Evolutionary conservation across 2,113 vertebrate genomes (phyloP).

Genomic region (Lethenteron camtschaticum): DNA sequence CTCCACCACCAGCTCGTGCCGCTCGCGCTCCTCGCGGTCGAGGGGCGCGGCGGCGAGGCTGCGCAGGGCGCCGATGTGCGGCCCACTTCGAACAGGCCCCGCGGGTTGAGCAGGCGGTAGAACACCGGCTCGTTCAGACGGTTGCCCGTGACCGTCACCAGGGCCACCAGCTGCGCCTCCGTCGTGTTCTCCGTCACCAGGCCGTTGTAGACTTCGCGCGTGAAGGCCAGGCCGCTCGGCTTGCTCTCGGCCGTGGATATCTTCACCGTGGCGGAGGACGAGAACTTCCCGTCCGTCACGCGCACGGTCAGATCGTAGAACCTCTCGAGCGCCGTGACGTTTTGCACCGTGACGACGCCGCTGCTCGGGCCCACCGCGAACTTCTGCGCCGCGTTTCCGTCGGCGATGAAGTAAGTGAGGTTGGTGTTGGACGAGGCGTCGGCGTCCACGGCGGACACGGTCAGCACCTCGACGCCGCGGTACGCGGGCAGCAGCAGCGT

Average conservation of each 20-base stretch:
- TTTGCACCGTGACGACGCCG: constrained; percentile 56
- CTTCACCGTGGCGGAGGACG: constrained; percentile 49
- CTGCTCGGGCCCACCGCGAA: constrained; percentile 48
- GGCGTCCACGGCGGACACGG: constrained; percentile 57
- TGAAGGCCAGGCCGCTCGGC: constrained; percentile 73
- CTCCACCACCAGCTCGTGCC: constrained; percentile 79
- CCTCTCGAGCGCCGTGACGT: constrained; percentile 62
- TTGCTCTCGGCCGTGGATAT: constrained; percentile 57
- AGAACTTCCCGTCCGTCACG: constrained; percentile 82
- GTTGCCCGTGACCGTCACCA: constrained; percentile 71
- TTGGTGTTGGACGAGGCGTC: constrained; percentile 53
- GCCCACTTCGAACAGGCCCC: constrained; percentile 63
- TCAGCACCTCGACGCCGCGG: constrained; percentile 58
- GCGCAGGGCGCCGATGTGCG: constrained; percentile 70
- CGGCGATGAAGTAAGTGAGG: constrained; percentile 51
- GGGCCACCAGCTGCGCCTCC: constrained; percentile 59
- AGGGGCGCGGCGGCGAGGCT: constrained; percentile 54
- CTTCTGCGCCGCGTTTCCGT: constrained; percentile 38
- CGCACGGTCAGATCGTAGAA: constrained; percentile 52
- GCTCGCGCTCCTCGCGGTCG: constrained; percentile 66
- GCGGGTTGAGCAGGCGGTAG: constrained; percentile 67
- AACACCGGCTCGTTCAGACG: constrained; percentile 73
- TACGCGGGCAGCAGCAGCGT: constrained; percentile 69
- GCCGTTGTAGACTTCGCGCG: constrained; percentile 48
- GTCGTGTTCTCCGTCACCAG: constrained; percentile 63